Base-by-base conservation (phyloP, 2,113 vertebrate genomes). In the Fukomys damarensis region DNA sequence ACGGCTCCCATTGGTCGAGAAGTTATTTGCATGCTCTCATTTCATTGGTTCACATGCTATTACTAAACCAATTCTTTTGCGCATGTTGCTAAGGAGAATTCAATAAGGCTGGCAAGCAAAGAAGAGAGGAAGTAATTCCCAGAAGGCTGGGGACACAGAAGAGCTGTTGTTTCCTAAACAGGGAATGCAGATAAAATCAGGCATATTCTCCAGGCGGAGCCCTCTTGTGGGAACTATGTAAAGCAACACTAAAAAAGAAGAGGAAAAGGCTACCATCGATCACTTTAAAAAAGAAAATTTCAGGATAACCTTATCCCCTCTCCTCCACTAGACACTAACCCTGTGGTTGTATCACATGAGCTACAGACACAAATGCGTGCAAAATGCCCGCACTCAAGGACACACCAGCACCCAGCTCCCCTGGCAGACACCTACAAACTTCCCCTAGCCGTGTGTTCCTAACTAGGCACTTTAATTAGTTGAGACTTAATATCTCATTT, bases 81-180 rank as follows among this genome's bases (percentile, higher is more conserved):
- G 63, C 68, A 86, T 98, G 95, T 98, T 97, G 97, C 97, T 98
- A 97, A 95, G 97, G 89, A 0, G 49, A 92, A 96, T 94, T 89
- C 76, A 93, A 91, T 92, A 83, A 96, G 79, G 38, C 92, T 88
- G 77, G 95, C 92, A 96, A 43, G 84, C 83, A 79, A 81, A 95
- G 38, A 91, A 89, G 86, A 96, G 54, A 94, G 66, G 94, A 92
- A 97, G 89, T 95, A 66, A 95, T 95, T 92, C 93, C 84, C 94
- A 74, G 52, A 80, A 90, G 81, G 76, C 76, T 59, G 58, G 58
- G 83, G 32, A 41, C 52, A 30, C 43, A 61, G 19, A 54, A 74
- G 72, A 86, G 49, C 65, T 92, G 81, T 61, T 94, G 93, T 93
- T 95, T 95, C 82, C 93, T 87, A 83, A 96, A 81, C 46, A 49